Conservation (phyloP, 2,797 vertebrate genomes). For the Xerus rutilus region DNA sequence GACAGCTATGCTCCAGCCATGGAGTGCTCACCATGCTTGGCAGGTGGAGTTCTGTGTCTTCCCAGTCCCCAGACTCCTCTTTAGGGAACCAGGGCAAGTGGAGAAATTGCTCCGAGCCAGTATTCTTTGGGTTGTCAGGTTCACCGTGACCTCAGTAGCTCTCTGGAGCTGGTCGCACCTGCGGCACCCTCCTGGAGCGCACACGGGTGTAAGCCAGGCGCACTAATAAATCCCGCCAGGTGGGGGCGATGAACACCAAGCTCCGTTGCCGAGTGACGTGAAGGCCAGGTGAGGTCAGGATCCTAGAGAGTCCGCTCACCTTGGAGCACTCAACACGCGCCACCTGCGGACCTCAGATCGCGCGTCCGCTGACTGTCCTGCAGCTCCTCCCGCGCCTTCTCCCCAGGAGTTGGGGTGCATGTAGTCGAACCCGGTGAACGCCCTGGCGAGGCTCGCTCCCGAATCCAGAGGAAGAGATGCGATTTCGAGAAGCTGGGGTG, state of each 20-base stretch:
- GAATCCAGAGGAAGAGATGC: background rate
- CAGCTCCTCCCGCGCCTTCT: background rate
- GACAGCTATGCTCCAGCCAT: background rate
- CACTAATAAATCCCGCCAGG: background rate
- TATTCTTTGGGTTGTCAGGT: background rate
- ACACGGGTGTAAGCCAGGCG: rapidly evolving
- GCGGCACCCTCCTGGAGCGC: background rate
- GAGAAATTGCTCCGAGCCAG: background rate
- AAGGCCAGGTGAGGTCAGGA: rapidly evolving
- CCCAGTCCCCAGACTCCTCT: too few species aligned
- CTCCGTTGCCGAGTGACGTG: rapidly evolving
- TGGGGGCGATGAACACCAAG: background rate
- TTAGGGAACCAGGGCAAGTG: background rate
- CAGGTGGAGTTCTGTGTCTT: background rate
- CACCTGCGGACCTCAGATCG: rapidly evolving
- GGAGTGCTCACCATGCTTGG: background rate
- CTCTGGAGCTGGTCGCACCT: rapidly evolving
- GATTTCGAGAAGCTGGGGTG: background rate
- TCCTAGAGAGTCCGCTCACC: rapidly evolving
- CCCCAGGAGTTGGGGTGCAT: background rate
- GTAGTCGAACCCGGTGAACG: background rate
- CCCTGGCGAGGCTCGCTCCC: background rate
- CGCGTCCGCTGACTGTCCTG: rapidly evolving
- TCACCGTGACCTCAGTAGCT: background rate
- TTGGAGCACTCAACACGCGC: rapidly evolving